phyloP scores from a whole-genome alignment of 2,888 invertebrate genomes.

The Epinotia nisella region DNA sequence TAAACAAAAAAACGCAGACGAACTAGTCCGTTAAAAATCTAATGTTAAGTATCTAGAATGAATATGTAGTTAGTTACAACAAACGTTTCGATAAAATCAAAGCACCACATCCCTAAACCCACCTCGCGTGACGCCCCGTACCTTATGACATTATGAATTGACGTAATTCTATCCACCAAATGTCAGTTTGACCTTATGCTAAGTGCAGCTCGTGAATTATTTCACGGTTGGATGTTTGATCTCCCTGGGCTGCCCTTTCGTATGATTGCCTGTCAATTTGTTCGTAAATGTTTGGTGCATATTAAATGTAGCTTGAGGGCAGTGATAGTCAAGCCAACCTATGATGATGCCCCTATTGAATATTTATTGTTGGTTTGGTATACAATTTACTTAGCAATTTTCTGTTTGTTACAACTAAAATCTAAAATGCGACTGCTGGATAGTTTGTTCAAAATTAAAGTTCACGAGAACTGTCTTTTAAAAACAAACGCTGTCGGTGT shows the following conservation, averaged over 20 bases:
- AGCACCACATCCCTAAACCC: conserved; percentile 57
- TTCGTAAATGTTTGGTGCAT: conserved; percentile 54
- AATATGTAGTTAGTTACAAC: no score
- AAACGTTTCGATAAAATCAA: not conserved
- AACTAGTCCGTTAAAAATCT: no score
- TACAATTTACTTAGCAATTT: not conserved
- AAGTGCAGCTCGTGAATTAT: conserved; percentile 75
- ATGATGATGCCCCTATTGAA: conserved; percentile 16
- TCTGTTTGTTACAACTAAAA: not conserved
- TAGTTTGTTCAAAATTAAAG: not conserved
- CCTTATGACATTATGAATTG: conserved; percentile 66
- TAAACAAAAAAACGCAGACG: no score
- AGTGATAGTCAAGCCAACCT: conserved; percentile 13
- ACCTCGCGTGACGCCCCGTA: conserved; percentile 68
- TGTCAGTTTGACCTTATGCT: conserved; percentile 84
- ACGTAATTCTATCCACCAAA: conserved; percentile 75
- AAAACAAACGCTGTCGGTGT: no score
- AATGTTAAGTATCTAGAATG: no score
- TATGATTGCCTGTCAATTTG: conserved; percentile 75
- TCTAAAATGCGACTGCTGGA: not conserved
- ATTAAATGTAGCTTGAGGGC: conserved; percentile 36
- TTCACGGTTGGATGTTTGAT: conserved; percentile 70
- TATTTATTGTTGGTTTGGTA: conserved; percentile 17
- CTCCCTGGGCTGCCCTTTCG: conserved; percentile 75
- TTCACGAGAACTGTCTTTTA: no score